These are phyloP conservation scores for Sphyrna mokarran DNA, from an alignment of 2,113 vertebrate genomes.

Conservation along the genomic window DNA sequence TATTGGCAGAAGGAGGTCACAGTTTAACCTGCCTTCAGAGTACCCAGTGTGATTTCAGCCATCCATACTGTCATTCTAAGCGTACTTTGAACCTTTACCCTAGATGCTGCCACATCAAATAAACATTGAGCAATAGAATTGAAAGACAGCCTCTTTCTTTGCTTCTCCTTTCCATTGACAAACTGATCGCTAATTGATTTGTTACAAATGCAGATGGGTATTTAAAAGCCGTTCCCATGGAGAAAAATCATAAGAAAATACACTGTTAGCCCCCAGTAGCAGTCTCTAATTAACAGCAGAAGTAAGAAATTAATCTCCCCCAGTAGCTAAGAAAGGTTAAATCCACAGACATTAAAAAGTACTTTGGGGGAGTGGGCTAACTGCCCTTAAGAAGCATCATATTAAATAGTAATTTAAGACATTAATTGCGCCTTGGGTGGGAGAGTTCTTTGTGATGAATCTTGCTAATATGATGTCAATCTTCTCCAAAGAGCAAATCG, in stretches of 20 bases:
- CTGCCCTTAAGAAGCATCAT: neutral
- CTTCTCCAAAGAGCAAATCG: neutral
- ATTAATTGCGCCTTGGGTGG: neutral
- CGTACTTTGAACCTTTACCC: neutral
- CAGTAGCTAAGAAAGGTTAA: neutral
- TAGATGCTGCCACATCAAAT: neutral
- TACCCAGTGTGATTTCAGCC: neutral
- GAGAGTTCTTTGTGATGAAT: neutral
- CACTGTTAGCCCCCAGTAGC: neutral
- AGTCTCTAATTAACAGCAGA: neutral
- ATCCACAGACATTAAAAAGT: neutral
- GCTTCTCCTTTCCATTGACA: neutral
- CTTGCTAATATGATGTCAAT: neutral
- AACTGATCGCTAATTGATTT: neutral
- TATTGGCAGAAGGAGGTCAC: neutral
- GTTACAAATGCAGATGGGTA: neutral
- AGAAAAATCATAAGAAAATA: neutral
- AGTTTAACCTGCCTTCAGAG: neutral
- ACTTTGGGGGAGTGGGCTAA: neutral
- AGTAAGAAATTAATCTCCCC: conserved; percentile 1
- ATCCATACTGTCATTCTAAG: neutral
- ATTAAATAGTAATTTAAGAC: neutral
- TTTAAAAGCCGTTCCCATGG: conserved; percentile 10
- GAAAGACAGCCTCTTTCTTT: neutral
- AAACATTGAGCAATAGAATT: neutral